These are phyloP conservation scores for Spea hammondii DNA, from an alignment of 2,797 vertebrate species.

Conservation along the genomic window DNA sequence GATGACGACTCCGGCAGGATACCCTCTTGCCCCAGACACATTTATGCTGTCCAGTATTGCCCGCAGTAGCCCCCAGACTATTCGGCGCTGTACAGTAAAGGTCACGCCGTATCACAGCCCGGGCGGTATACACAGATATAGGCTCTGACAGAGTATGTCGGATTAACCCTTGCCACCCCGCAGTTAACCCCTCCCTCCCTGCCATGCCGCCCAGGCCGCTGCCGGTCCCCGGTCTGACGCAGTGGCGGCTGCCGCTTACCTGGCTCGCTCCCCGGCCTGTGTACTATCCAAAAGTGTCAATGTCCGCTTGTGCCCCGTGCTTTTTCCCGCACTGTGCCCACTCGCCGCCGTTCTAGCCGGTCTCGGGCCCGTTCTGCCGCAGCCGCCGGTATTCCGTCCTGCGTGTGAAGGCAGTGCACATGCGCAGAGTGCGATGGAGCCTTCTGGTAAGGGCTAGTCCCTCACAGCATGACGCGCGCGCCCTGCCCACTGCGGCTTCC, in stretches of 20 bases:
- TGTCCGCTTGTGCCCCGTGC: neutral
- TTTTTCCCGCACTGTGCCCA: neutral
- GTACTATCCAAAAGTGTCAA: neutral
- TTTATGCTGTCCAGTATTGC: no score
- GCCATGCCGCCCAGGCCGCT: no score
- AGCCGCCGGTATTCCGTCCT: constrained; percentile 36
- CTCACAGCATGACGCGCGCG: neutral
- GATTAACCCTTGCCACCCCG: no score
- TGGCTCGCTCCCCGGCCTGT: neutral
- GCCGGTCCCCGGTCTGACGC: no score
- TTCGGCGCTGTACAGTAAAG: no score
- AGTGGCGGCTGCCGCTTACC: constrained; percentile 4
- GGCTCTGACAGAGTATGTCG: no score
- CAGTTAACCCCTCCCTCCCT: no score
- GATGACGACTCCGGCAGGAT: no score
- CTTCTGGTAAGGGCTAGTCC: constrained; percentile 29
- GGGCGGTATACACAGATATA: no score
- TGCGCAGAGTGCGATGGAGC: constrained; percentile 11
- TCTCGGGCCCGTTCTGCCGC: constrained; percentile 29
- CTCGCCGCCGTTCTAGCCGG: neutral
- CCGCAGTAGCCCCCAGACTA: no score
- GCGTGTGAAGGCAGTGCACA: constrained; percentile 30
- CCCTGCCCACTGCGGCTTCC: neutral
- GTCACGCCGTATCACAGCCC: no score
- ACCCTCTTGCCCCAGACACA: no score